Conservation (phyloP, 2,888 invertebrate species). For the Latheticus oryzae region DNA sequence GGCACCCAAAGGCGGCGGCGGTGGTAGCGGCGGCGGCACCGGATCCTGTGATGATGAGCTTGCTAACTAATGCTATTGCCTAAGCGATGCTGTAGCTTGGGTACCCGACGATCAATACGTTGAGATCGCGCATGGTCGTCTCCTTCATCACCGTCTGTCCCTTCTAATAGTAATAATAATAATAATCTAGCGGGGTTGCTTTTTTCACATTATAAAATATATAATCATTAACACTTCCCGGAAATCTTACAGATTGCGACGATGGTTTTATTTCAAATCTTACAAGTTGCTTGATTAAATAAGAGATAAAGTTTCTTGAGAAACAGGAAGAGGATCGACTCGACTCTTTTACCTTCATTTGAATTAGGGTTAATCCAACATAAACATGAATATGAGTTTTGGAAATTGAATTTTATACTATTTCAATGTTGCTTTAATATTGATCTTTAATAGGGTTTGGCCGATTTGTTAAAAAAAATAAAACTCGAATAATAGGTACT, state of each 20-base stretch:
- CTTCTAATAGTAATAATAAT: constrained; percentile 34
- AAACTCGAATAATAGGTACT: no score
- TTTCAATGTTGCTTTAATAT: no score
- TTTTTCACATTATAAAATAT: constrained; percentile 29
- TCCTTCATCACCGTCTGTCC: constrained; percentile 28
- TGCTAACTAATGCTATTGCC: constrained; percentile 54
- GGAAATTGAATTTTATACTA: no score
- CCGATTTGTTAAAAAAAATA: no score
- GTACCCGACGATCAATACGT: constrained; percentile 59
- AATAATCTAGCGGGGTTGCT: constrained; percentile 21
- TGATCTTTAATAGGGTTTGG: no score
- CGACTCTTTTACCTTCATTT: no score
- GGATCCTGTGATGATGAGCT: constrained; percentile 55
- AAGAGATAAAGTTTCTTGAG: no score
- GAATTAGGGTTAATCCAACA: no score
- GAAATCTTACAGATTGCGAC: constrained; percentile 36
- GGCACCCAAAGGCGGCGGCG: constrained; percentile 46
- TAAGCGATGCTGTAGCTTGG: constrained; percentile 56
- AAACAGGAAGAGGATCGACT: no score
- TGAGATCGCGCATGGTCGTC: constrained; percentile 45
- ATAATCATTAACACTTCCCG: constrained; percentile 4
- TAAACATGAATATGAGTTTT: no score
- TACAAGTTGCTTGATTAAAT: constrained; percentile 38
- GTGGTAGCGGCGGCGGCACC: constrained; percentile 48
- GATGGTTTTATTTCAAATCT: constrained; percentile 26